A percentile compares a stretch with the other conserved stretches of the same genome.
Evolutionary conservation across 2,113 vertebrate genomes (phyloP).

Genomic region (Sander vitreus): DNA sequence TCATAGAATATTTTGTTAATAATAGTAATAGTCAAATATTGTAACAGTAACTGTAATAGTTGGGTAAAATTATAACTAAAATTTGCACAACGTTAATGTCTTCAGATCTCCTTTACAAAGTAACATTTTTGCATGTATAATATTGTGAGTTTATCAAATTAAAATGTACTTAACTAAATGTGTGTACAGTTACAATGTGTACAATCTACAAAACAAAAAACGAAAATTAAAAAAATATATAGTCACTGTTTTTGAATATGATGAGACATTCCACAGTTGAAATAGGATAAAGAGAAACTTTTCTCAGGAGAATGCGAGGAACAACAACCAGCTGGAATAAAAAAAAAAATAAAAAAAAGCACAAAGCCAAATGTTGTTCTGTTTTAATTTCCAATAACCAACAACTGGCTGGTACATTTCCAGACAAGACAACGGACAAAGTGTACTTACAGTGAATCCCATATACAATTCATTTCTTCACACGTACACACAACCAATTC

Average conservation of each 20-base stretch:
- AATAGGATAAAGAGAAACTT: not conserved
- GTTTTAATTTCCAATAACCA: slow-evolving; percentile 65
- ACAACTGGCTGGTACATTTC: slow-evolving; percentile 40
- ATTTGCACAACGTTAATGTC: not conserved
- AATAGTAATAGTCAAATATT: not conserved
- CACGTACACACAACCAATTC: slow-evolving; percentile 58
- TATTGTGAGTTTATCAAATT: not conserved
- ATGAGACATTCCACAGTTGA: not conserved
- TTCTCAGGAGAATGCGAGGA: not conserved
- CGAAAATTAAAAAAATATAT: not conserved
- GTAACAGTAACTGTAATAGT: not conserved
- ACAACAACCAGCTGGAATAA: not conserved
- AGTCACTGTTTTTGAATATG: not conserved
- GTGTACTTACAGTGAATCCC: slow-evolving; percentile 62
- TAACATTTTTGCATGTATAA: not conserved
- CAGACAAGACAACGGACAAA: slow-evolving; percentile 54
- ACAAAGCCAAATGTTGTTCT: slow-evolving; percentile 35
- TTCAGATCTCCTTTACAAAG: not conserved
- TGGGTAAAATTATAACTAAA: not conserved
- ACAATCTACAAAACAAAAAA: too few relatives aligned
- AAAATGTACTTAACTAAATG: not conserved
- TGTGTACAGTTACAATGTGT: not conserved
- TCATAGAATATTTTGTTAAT: too few relatives aligned
- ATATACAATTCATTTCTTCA: slow-evolving; percentile 53
- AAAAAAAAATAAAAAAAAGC: not conserved